Conservation (phyloP, 2,888 invertebrate species). For the Lypha dubia region DNA sequence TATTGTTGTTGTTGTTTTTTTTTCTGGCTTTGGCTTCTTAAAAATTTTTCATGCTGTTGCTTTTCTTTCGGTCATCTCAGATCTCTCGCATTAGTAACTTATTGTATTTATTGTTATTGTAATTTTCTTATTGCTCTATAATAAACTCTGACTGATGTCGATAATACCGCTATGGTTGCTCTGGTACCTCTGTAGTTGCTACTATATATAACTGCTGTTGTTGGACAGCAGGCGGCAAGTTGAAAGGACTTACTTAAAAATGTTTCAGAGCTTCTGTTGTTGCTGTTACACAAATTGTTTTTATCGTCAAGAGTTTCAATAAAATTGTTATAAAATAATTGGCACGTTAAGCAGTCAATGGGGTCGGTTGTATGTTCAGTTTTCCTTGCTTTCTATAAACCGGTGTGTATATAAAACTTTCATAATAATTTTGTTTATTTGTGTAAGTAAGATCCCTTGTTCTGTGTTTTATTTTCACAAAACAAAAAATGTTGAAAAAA, state of each 20-base stretch:
- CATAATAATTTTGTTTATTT: slow-evolving; percentile 33
- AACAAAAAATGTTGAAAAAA: too few species aligned
- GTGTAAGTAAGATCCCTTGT: slow-evolving; percentile 33
- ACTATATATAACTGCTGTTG: neutral
- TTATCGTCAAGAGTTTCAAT: slow-evolving; percentile 70
- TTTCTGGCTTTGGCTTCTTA: slow-evolving; percentile 29
- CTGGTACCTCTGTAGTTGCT: slow-evolving; percentile 31
- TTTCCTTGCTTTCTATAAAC: neutral
- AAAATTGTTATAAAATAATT: slow-evolving; percentile 72
- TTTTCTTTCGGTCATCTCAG: slow-evolving; percentile 39
- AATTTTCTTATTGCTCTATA: slow-evolving; percentile 33
- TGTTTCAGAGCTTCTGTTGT: slow-evolving; percentile 2
- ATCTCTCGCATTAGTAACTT: slow-evolving; percentile 17
- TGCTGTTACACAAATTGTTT: slow-evolving; percentile 61
- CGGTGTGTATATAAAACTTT: neutral
- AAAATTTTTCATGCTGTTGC: slow-evolving; percentile 50
- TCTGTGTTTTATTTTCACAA: slow-evolving; percentile 4
- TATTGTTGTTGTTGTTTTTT: slow-evolving; percentile 14
- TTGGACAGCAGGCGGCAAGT: slow-evolving; percentile 12
- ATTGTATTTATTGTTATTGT: slow-evolving; percentile 31
- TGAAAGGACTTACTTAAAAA: slow-evolving; percentile 14
- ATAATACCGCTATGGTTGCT: slow-evolving; percentile 30
- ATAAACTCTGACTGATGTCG: slow-evolving; percentile 39
- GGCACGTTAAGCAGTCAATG: slow-evolving; percentile 72
- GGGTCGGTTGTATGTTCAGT: slow-evolving; percentile 35